These are phyloP conservation scores for Vireo altiloquus DNA, from an alignment of 2,113 vertebrate species.

Conservation along the genomic window DNA sequence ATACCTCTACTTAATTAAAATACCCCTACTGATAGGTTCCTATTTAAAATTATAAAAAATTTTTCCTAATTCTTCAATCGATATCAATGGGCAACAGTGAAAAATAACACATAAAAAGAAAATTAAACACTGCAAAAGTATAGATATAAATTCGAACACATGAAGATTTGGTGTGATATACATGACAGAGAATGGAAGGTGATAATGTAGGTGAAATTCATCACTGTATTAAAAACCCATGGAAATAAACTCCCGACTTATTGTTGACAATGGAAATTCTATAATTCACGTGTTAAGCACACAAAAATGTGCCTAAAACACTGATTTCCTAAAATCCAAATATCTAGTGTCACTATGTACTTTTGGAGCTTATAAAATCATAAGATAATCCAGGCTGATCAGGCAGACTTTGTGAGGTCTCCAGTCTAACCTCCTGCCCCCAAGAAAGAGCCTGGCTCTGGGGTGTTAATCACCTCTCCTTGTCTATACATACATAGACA, in stretches of 20 bases:
- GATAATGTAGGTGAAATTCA: not conserved
- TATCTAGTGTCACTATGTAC: too few relatives aligned
- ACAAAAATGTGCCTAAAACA: not conserved
- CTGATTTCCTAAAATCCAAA: not conserved
- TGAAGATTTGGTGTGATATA: not conserved
- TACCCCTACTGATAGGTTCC: not conserved
- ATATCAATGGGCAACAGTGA: not conserved
- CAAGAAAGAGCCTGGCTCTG: not conserved
- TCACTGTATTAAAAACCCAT: accelerated
- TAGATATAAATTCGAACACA: not conserved
- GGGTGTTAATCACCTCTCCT: not conserved
- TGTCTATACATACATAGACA: accelerated
- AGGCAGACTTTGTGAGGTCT: not conserved
- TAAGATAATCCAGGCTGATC: not conserved
- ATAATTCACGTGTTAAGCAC: not conserved
- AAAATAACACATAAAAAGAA: not conserved
- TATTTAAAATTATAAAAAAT: not conserved
- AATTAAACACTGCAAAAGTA: not conserved
- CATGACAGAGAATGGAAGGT: not conserved
- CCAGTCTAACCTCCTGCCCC: not conserved
- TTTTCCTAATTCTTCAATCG: not conserved
- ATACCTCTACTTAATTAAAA: not conserved
- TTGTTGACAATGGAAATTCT: not conserved
- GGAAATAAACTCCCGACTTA: not conserved
- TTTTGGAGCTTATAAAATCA: not conserved